Evolutionary conservation across 2,888 invertebrate genomes (phyloP), one percentile per base, ranked within the genome.

Genomic region (Pseudoips prasinana): DNA sequence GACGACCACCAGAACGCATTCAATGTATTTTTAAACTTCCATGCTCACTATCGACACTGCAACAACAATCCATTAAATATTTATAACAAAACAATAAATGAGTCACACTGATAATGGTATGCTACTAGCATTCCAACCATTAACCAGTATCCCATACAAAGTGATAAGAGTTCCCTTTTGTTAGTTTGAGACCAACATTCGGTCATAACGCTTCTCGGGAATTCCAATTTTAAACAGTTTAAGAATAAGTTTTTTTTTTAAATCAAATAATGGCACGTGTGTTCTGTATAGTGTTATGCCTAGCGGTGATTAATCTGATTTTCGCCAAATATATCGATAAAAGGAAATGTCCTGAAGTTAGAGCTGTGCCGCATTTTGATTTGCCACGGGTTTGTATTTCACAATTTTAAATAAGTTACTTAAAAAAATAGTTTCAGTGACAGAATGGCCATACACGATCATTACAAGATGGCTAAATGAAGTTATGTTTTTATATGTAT

Each of bases 341-440:
- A 71, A 91, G 92, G 60, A 92, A 93, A 71, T 94, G 94, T 61
- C 94, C 94, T 0, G 91, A 91, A 90, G 96, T 96, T 44, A 93
- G 93, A 73, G 94, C 94, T 8, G 92, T 93, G 29, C 90, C 92
- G 23, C 94, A 95, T 83, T 95, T 96, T 66, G 93, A 95, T 85
- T 85, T 96, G 55, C 89, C 93, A 49, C 90, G 92, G 83, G 95
- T 94, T 41, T 47, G 73, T 65, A n/a, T n/a, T n/a, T n/a, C n/a
- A n/a, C n/a, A n/a, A n/a, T n/a, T n/a, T n/a, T n/a, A n/a, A n/a
- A n/a, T n/a, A n/a, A n/a, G n/a, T n/a, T n/a, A n/a, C n/a, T n/a
- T n/a, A n/a, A n/a, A n/a, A n/a, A n/a, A n/a, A n/a, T n/a, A n/a
- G n/a, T n/a, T n/a, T n/a, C n/a, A n/a, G n/a, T n/a, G n/a, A n/a